Conservation (phyloP, 2,888 invertebrate species). For the Trichopoda pennipes region DNA sequence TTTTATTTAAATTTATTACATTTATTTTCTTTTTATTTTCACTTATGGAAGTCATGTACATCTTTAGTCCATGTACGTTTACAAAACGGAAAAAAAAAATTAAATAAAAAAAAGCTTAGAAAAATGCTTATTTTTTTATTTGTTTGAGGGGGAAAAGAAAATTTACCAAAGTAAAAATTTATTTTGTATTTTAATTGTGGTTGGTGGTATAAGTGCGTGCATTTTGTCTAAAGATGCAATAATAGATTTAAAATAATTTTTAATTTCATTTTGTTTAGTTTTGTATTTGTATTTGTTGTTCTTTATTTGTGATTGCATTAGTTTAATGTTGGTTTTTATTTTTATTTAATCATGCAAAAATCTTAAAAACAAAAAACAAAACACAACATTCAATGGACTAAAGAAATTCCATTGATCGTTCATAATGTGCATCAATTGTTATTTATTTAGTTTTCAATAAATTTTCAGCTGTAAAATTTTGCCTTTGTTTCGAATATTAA, state of each 20-base stretch:
- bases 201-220: slow-evolving; percentile 2
- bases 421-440: slow-evolving; percentile 25
- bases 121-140: slow-evolving; percentile 33
- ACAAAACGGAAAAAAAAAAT: not conserved
- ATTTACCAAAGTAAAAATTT: slow-evolving; percentile 27
- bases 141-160: slow-evolving; percentile 13
- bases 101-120: slow-evolving; percentile 26
- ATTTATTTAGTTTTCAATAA: slow-evolving; percentile 40
- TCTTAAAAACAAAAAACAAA: slow-evolving; percentile 27
- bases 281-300: not conserved
- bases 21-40: not conserved
- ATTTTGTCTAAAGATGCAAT: slow-evolving; percentile 18
- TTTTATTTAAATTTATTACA: slow-evolving; percentile 36
- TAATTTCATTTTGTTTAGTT: too few relatives aligned
- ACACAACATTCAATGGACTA: slow-evolving; percentile 1
- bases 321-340: not conserved
- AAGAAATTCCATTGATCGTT: slow-evolving; percentile 33
- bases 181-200: not conserved
- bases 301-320: not conserved
- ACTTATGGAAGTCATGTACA: slow-evolving; percentile 27
- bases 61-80: slow-evolving; percentile 10
- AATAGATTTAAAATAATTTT: slow-evolving; percentile 5
- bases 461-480: slow-evolving; percentile 19
- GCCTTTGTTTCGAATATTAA: slow-evolving; percentile 25
- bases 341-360: slow-evolving; percentile 33